Evolutionary conservation across 2,888 invertebrate species (phyloP).

Genomic region (Palloptera scutellata): DNA sequence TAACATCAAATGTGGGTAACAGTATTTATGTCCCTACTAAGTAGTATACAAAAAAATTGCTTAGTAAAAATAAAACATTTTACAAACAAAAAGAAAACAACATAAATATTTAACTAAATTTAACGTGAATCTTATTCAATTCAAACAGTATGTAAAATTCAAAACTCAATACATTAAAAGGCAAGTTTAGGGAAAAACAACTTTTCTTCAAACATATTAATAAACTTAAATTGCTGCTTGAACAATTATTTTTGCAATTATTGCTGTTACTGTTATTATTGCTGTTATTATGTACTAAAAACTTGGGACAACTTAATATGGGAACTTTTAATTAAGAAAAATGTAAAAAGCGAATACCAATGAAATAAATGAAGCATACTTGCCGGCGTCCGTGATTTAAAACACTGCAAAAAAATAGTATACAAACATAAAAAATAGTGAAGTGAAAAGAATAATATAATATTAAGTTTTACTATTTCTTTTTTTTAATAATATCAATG

Average conservation of each 20-base stretch:
- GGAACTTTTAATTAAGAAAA: background rate
- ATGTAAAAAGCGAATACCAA: background rate
- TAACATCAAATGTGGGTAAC: too few species aligned
- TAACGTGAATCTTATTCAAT: too few species aligned
- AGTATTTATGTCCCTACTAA: too few species aligned
- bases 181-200: background rate
- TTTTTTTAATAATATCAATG: too few species aligned
- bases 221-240: constrained; percentile 35
- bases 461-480: too few species aligned
- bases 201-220: constrained; percentile 22
- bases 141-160: background rate
- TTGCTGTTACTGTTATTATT: constrained; percentile 4
- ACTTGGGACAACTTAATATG: background rate
- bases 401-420: too few species aligned
- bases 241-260: constrained; percentile 21
- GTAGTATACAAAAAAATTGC: too few species aligned
- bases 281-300: background rate
- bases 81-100: too few species aligned
- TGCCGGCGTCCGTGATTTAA: background rate
- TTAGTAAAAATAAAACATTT: too few species aligned
- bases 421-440: too few species aligned
- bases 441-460: too few species aligned
- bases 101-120: too few species aligned
- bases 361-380: background rate
- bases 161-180: background rate